Evolutionary conservation across 1,140 invertebrate genomes (phyloP).

Genomic region (Drosophila nikananu): DNA sequence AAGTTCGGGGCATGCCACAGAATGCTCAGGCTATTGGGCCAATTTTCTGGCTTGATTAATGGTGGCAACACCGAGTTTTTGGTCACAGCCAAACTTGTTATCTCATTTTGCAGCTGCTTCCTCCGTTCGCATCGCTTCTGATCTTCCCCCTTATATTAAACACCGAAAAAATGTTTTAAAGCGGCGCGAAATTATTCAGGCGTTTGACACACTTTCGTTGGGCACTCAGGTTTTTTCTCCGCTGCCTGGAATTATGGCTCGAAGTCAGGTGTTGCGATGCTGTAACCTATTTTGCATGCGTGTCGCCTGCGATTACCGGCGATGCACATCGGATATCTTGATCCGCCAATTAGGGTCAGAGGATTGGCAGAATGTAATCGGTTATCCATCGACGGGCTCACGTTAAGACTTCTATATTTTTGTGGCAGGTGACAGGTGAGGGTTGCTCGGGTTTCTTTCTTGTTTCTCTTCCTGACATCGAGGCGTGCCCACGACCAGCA

Average conservation of each 20-base stretch:
- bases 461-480: neutral
- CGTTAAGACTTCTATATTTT: neutral
- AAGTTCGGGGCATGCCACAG: slow-evolving; percentile 42
- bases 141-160: slow-evolving; percentile 45
- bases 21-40: slow-evolving; percentile 32
- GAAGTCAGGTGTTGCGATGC: slow-evolving; percentile 56
- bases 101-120: slow-evolving; percentile 63
- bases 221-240: slow-evolving; percentile 18
- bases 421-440: slow-evolving; percentile 7
- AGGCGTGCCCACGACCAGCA: slow-evolving; percentile 41
- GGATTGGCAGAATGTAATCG: slow-evolving; percentile 21
- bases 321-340: slow-evolving; percentile 50
- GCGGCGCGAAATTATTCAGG: slow-evolving; percentile 73
- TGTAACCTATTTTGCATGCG: slow-evolving; percentile 82
- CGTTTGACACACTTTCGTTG: slow-evolving; percentile 81
- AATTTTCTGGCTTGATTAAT: slow-evolving; percentile 62
- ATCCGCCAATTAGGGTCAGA: slow-evolving; percentile 74
- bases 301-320: slow-evolving; percentile 59
- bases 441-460: neutral
- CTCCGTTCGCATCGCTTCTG: slow-evolving; percentile 12
- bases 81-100: slow-evolving; percentile 63
- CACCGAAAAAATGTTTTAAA: slow-evolving; percentile 56
- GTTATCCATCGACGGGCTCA: slow-evolving; percentile 9
- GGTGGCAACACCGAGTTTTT: slow-evolving; percentile 21
- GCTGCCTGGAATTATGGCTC: neutral